A percentile compares a stretch with the other conserved stretches of the same genome.
Conservation (phyloP, 2,113 vertebrate species). For the Crotalus tigris region DNA sequence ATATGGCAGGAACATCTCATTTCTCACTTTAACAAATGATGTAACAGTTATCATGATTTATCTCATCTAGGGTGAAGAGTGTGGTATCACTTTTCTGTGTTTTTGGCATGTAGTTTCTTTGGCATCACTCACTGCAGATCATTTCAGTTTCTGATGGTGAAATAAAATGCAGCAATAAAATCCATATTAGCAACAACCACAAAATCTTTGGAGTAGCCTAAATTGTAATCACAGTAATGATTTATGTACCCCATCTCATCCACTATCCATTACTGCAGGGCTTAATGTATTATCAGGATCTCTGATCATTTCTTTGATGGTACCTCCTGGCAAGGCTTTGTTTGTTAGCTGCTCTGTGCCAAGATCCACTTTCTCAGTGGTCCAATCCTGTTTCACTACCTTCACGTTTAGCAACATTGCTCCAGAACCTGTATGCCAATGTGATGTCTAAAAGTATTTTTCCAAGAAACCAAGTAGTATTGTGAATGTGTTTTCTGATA, state of each 20-base stretch:
- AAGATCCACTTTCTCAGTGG: neutral
- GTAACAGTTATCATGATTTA: neutral
- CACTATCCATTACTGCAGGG: neutral
- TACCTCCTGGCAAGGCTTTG: neutral
- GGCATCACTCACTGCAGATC: constrained; percentile 12
- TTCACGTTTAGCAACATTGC: neutral
- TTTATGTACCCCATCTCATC: constrained; percentile 4
- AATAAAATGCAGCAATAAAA: neutral
- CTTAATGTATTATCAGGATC: neutral
- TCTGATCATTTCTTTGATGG: neutral
- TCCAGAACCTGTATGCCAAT: neutral
- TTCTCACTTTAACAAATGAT: constrained; percentile 37
- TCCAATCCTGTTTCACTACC: neutral
- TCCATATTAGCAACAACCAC: neutral
- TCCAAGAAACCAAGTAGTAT: neutral
- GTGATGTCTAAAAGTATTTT: neutral
- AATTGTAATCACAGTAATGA: constrained; percentile 18
- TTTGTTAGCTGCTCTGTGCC: neutral
- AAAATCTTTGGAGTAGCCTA: constrained; percentile 11
- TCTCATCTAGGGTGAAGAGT: constrained; percentile 20
- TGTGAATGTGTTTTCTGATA: neutral
- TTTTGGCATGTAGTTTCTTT: constrained; percentile 21
- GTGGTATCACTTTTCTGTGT: constrained; percentile 27
- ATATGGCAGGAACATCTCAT: neutral
- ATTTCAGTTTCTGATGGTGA: neutral